These are phyloP conservation scores for Harpagoxenus sublaevis DNA, from an alignment of 2,888 invertebrate genomes.

Conservation along the genomic window DNA sequence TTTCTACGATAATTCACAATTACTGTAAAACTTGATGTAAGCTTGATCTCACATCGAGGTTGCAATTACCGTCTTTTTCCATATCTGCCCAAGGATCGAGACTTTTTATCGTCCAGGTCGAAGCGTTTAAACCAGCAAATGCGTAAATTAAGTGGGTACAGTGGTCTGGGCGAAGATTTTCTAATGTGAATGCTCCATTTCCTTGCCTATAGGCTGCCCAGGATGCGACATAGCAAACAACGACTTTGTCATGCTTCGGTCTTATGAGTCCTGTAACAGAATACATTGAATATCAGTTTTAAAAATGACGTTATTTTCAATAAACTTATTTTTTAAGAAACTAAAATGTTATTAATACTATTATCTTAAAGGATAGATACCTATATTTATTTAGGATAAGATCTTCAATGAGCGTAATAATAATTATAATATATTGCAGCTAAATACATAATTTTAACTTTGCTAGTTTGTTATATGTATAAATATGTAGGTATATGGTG, in stretches of 20 bases:
- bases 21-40: not conserved
- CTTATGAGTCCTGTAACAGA: constrained; percentile 10
- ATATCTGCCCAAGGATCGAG: constrained; percentile 93
- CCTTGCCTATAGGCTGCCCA: constrained; percentile 93
- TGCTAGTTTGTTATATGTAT: not conserved
- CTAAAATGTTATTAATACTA: too few relatives aligned
- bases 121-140: constrained; percentile 92
- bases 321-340: not conserved
- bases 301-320: not conserved
- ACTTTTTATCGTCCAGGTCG: constrained; percentile 90
- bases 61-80: constrained; percentile 91
- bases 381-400: not conserved
- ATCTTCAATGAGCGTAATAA: not conserved
- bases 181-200: constrained; percentile 89
- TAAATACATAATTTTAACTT: not conserved
- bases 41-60: not conserved
- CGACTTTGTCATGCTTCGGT: constrained; percentile 90
- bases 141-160: constrained; percentile 95
- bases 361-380: not conserved
- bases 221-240: constrained; percentile 93
- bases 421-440: not conserved
- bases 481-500: too few relatives aligned
- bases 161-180: constrained; percentile 91
- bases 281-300: not conserved
- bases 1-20: not conserved